Evolutionary conservation across 2,113 vertebrate species (phyloP).

Genomic region (Phoenicopterus ruber): DNA sequence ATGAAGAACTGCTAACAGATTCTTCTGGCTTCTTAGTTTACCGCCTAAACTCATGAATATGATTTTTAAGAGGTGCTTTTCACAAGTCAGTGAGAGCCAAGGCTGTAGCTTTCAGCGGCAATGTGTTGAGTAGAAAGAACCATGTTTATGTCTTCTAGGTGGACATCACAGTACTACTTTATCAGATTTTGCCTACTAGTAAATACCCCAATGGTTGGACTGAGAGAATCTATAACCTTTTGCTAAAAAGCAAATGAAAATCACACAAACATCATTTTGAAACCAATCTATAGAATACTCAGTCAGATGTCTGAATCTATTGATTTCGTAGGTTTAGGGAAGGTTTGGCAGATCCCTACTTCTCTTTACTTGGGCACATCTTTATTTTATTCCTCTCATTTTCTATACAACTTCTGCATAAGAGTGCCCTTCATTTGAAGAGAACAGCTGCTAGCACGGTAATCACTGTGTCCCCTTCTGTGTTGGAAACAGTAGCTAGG

Average conservation of each 20-base stretch:
- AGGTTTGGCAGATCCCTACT: neutral
- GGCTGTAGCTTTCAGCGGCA: neutral
- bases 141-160: accelerated
- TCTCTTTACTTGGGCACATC: neutral
- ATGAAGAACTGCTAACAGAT: neutral
- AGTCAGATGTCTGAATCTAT: neutral
- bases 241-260: neutral
- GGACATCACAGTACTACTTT: neutral
- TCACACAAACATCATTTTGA: neutral
- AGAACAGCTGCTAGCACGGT: neutral
- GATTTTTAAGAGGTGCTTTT: neutral
- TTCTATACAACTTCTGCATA: neutral
- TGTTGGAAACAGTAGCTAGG: neutral
- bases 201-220: neutral
- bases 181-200: neutral
- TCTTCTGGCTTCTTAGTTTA: neutral
- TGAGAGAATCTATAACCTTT: neutral
- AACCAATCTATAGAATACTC: neutral
- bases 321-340: neutral
- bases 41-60: neutral
- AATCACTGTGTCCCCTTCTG: neutral
- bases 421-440: neutral
- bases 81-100: neutral
- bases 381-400: neutral
- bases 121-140: neutral